Base-by-base conservation (phyloP, 1,140 invertebrate genomes). In the Nasonia vitripennis region DNA sequence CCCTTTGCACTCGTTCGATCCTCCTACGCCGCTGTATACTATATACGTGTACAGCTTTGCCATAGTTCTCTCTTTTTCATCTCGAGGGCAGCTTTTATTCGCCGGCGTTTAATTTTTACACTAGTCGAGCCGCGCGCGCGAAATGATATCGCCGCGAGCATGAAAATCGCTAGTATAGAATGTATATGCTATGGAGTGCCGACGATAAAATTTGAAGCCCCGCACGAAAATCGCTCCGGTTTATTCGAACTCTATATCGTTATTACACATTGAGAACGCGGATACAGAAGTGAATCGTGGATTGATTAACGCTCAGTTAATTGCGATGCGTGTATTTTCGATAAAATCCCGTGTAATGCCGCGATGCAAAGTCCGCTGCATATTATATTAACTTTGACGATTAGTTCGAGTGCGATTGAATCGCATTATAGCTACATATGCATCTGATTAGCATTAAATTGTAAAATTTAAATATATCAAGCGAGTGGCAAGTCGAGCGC, bases 81-180 rank as follows among this genome's bases (percentile, higher is more conserved):
- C 6, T 70, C 67, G 78, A 71, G 27, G 17, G 27, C 55, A 34
- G 74, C 74, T 77, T 77, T 77, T n/a, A 77, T 77, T 77, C 23
- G 41, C 83, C 34, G 17, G 23, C 51, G 27, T 78, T 62, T 83
- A 77, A 78, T 78, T 84, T 77, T 55, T 84, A 70, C 62, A n/a
- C 77, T 62, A 37, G 55, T 68, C 37, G 51, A 23, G 6, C 41
- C 9, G 12, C 55, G 0, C 9, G 34, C 3, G 12, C 55, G 2
- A 77, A 68, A 41, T 45, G 37, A 83, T 62, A 82, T 82, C 70
- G 67, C 67, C 68, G 34, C 37, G 62, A 67, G 78, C 31, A 79
- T 10, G 55, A 67, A 37, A 67, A 79, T 79, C 62, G 78, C 55
- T 10, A 68, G 27, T 27, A 27, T 27, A 27, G 27, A 1, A 27